Evolutionary conservation across 2,888 invertebrate genomes (phyloP).

Genomic region (Noctua fimbriata): DNA sequence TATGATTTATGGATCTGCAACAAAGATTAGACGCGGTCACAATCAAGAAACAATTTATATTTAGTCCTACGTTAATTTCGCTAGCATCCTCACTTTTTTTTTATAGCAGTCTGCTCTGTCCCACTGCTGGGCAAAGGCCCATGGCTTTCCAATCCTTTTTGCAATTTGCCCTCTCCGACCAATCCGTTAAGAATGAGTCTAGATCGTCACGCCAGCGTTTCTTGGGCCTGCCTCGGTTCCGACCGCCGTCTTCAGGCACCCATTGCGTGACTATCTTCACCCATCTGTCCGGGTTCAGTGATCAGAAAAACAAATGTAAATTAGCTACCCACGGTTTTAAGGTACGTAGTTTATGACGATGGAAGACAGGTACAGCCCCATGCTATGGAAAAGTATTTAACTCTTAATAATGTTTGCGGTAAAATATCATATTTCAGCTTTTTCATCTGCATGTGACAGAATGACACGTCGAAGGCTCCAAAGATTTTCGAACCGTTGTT

Average conservation of each 20-base stretch:
- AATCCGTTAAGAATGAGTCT: too few relatives aligned
- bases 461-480: slow-evolving; percentile 13
- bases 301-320: background rate
- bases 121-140: too few relatives aligned
- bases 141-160: too few relatives aligned
- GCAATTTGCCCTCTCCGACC: too few relatives aligned
- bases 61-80: background rate
- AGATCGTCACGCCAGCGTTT: too few relatives aligned
- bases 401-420: background rate
- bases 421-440: background rate
- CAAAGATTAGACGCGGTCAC: background rate
- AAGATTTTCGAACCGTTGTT: slow-evolving; percentile 54
- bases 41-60: background rate
- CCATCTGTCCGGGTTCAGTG: too few relatives aligned
- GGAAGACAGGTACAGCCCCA: slow-evolving; percentile 50
- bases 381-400: background rate
- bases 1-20: slow-evolving; percentile 38
- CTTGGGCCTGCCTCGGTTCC: too few relatives aligned
- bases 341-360: background rate
- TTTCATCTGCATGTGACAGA: slow-evolving; percentile 44
- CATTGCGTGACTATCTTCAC: too few relatives aligned
- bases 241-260: too few relatives aligned
- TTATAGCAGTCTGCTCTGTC: too few relatives aligned
- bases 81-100: background rate
- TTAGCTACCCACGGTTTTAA: background rate